Base-by-base conservation (phyloP, 2,888 invertebrate genomes). In the Invenusta paracnida region DNA sequence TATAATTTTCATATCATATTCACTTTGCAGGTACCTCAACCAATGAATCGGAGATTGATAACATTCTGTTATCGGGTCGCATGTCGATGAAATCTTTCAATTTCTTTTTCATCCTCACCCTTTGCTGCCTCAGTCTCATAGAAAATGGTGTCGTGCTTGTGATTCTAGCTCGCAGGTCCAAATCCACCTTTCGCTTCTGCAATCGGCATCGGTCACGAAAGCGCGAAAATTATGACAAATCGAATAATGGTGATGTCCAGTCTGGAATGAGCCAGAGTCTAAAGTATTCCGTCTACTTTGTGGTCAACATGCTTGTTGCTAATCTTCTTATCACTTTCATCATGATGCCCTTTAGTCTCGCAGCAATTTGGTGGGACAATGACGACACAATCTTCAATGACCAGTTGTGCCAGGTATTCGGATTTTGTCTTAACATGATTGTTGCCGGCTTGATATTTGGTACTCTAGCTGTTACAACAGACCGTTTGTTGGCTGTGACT, bases 301-400 rank as follows among this genome's bases (percentile, higher is more conserved):
- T 82, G 2, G 82, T 82, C 82, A 82, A 82, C 29, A 82, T 82
- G 82, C 27, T 29, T 30, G n/a, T 82, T 29, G 82, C 29, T 29
- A 82, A 82, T 29, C 23, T 30, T 2, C 82, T 82, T 29, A 30
- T 82, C 29, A 82, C 82, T 2, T 30, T 23, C 2, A 30, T 29
- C 29, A 82, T 82, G 31, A 82, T 82, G 82, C 82, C 82, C 11
- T 82, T 82, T 29, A 82, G 82, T 82, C 25, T 73, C 11, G 5
- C 11, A 5, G 82, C 82, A 27, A 30, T 82, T 82, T 30, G 30
- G 31, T 29, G 29, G 30, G 29, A 30, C 30, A 30, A 28, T 27
- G 27, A 82, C 2, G 5, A 82, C 17, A 13, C 2, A 1, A 82
- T 82, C 23, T 82, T 82, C 23, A 5, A 2, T 29, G 30, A 29